phyloP scores from a whole-genome alignment of 2,113 vertebrate species.

The Heterotilapia buettikoferi region DNA sequence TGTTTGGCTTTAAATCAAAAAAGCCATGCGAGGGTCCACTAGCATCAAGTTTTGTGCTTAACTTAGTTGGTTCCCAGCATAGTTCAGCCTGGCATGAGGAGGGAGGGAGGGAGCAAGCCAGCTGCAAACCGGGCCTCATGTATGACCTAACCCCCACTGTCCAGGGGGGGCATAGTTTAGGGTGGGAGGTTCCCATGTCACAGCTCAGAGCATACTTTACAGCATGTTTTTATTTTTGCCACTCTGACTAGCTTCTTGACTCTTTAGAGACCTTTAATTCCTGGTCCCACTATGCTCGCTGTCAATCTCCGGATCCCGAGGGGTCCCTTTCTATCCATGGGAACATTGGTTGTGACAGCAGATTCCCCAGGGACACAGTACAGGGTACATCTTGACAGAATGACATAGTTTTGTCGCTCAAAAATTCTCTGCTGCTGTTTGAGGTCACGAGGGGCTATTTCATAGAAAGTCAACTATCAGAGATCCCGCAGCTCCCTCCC shows the following conservation, averaged over 20 bases:
- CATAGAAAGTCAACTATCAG: background rate
- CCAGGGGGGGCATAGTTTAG: constrained; percentile 25
- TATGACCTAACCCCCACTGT: constrained; percentile 19
- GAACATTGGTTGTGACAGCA: constrained; percentile 57
- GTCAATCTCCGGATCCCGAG: constrained; percentile 50
- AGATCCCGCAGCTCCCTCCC: background rate
- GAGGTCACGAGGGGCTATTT: background rate
- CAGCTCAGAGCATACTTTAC: constrained; percentile 40
- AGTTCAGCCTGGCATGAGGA: constrained; percentile 41
- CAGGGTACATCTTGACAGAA: constrained; percentile 21
- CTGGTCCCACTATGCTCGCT: constrained; percentile 43
- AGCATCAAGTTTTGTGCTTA: constrained; percentile 15
- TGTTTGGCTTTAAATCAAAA: constrained; percentile 44
- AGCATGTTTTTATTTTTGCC: constrained; percentile 46
- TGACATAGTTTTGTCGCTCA: constrained; percentile 4
- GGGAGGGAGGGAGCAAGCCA: constrained; percentile 6
- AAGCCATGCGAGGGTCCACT: constrained; percentile 13
- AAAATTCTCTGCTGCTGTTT: background rate
- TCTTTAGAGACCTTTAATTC: constrained; percentile 55
- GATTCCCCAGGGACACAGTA: background rate
- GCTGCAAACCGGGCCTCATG: constrained; percentile 25
- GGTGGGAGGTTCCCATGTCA: constrained; percentile 54
- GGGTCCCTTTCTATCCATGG: constrained; percentile 57
- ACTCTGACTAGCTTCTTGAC: constrained; percentile 36
- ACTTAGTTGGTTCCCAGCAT: constrained; percentile 55